Percentiles rank a stretch among this genome's conserved stretches.
phyloP scores from a whole-genome alignment of 2,888 invertebrate species.

The Epinotia bilunana region DNA sequence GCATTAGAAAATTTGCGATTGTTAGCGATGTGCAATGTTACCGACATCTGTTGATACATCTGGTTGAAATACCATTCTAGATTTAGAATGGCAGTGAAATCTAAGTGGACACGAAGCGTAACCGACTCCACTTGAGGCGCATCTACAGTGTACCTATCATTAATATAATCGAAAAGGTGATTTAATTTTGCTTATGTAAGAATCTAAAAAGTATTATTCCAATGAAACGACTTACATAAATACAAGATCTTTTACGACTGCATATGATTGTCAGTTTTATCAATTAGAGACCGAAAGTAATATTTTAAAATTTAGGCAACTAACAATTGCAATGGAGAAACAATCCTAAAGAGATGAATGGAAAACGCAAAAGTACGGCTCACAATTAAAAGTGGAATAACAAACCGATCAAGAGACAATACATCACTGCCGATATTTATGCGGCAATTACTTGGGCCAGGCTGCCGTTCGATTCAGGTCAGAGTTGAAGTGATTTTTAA shows the following conservation, averaged over 20 bases:
- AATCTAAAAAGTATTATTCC: not conserved
- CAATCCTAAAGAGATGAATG: not conserved
- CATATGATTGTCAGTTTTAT: not conserved
- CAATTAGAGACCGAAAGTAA: not conserved
- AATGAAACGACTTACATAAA: not conserved
- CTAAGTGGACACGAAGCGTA: constrained; percentile 77
- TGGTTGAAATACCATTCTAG: constrained; percentile 10
- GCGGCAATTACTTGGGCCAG: constrained; percentile 78
- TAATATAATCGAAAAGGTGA: not conserved
- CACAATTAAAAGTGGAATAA: constrained; percentile 45
- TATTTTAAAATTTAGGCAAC: not conserved
- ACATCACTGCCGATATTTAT: constrained; percentile 61
- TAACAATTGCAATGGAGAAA: not conserved
- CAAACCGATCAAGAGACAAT: constrained; percentile 45
- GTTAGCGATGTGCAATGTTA: constrained; percentile 55
- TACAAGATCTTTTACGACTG: not conserved
- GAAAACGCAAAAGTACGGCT: constrained; percentile 7
- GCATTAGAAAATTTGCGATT: not conserved
- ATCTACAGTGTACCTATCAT: not conserved
- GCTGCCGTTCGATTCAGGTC: constrained; percentile 78
- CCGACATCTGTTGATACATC: constrained; percentile 44
- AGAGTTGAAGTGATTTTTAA: constrained; percentile 80
- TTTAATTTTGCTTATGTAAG: not conserved
- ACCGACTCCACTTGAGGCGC: constrained; percentile 49
- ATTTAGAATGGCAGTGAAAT: constrained; percentile 67